Base-by-base conservation (phyloP, 35 echinoderm and acorn worm species). In the Ophiothrix spiculata region DNA sequence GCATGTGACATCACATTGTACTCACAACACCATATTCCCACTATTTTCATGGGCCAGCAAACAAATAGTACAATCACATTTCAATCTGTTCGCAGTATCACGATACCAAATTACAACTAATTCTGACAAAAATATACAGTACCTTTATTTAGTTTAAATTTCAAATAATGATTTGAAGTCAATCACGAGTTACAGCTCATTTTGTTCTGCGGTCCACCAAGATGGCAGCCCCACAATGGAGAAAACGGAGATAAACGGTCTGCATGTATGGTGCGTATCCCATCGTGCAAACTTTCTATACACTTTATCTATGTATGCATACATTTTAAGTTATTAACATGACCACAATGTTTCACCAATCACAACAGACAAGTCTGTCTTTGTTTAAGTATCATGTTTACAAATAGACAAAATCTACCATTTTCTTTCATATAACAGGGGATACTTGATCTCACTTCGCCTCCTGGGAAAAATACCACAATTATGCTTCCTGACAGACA, bases 401-500 rank as follows among this genome's bases (percentile, higher is more conserved):
- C 14, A 86, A 78, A 17, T 19, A 83, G 1, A 32, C 31, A 32
- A 4, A 0, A 76, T 90, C 86, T 69, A 36, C 13, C 31, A 31
- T 33, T 74, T 87, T 86, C 6, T 85, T 75, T 54, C 40, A 21
- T 25, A 81, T 74, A 35, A 14, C 39, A 97, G 94, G 78, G 86
- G 90, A 42, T 40, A 81, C 40, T 80, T 97, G 29, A 93, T 93
- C 23, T 87, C 87, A 36, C 75, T 86, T 39, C 84, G 77, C 23
- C 63, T 97, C 23, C 45, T 97, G 0, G 84, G 89, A 16, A 97
- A 90, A 31, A 83, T 87, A 4, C 94, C 94, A 33, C 74, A 80
- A 8, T 77, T 97, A 4, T 77, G 80, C 4, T 97, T 97, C 81
- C 29, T 93, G 12, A 81, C 83, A 38, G 94, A 97, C 75, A 97